Conservation (phyloP, 2,113 vertebrate genomes). For the Caretta caretta region DNA sequence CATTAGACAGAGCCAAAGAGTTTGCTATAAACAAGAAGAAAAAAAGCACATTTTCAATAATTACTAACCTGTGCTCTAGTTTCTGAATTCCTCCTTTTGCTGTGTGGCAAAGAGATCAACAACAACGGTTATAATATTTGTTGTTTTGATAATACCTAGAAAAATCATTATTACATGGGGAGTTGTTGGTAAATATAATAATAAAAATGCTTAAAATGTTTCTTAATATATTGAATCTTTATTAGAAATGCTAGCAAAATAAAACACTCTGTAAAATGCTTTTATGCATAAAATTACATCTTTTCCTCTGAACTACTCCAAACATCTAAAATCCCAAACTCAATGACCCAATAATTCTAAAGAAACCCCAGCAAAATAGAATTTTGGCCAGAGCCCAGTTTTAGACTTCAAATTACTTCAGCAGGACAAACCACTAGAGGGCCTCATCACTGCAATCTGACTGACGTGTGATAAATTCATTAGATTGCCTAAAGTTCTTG, state of each 20-base stretch:
- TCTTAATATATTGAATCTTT: accelerated
- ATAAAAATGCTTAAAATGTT: neutral
- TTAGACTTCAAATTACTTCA: neutral
- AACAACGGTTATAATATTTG: accelerated
- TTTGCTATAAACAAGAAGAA: neutral
- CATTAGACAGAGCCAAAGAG: neutral
- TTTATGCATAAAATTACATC: accelerated
- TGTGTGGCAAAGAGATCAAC: accelerated
- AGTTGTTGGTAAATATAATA: neutral
- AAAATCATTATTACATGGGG: accelerated
- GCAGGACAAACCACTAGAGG: conserved; percentile 74
- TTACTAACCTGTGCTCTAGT: accelerated
- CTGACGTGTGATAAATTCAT: neutral
- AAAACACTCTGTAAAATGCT: accelerated
- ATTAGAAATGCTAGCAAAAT: accelerated
- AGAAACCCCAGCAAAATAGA: neutral
- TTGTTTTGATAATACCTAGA: accelerated
- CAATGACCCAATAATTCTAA: neutral
- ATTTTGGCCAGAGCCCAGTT: neutral
- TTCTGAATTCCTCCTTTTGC: neutral
- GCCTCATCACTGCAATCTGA: conserved; percentile 59
- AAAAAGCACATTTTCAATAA: neutral
- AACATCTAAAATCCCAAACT: neutral
- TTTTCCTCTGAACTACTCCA: accelerated
- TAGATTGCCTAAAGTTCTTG: neutral